phyloP scores from a whole-genome alignment of 2,888 invertebrate species.

The Uropetala carovei region DNA sequence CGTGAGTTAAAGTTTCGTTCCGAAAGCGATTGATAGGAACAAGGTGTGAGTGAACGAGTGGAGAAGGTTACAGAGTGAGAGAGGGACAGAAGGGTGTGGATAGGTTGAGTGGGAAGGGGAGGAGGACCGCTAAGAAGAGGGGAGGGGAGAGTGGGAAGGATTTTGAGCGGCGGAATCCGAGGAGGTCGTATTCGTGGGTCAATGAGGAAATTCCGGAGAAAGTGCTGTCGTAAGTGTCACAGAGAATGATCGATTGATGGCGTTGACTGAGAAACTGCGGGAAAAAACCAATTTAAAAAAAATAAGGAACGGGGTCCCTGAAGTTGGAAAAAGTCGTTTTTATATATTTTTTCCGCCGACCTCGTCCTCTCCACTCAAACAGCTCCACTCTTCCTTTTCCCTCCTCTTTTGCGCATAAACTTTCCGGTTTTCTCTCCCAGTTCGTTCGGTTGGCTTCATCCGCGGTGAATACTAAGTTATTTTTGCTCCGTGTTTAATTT shows the following conservation, averaged over 20 bases:
- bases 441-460: neutral
- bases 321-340: slow-evolving; percentile 35
- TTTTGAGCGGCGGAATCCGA: neutral
- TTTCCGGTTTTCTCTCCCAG: neutral
- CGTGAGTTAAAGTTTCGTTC: neutral
- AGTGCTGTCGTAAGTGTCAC: slow-evolving; percentile 60
- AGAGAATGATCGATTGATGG: slow-evolving; percentile 48
- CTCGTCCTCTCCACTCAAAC: neutral
- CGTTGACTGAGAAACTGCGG: slow-evolving; percentile 49
- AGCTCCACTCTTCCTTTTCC: neutral
- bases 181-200: slow-evolving; percentile 30
- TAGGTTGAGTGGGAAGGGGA: no score
- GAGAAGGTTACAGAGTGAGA: neutral
- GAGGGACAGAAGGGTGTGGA: no score
- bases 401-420: neutral
- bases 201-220: slow-evolving; percentile 59
- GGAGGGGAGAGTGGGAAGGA: neutral
- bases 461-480: slow-evolving; percentile 11
- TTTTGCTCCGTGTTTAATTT: neutral
- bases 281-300: slow-evolving; percentile 61
- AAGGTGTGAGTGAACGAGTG: neutral
- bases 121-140: no score
- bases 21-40: neutral
- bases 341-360: slow-evolving; percentile 29
- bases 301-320: slow-evolving; percentile 11